Conservation (phyloP, 64 coral and sea anemone species). For the Pocillopora verrucosa region DNA sequence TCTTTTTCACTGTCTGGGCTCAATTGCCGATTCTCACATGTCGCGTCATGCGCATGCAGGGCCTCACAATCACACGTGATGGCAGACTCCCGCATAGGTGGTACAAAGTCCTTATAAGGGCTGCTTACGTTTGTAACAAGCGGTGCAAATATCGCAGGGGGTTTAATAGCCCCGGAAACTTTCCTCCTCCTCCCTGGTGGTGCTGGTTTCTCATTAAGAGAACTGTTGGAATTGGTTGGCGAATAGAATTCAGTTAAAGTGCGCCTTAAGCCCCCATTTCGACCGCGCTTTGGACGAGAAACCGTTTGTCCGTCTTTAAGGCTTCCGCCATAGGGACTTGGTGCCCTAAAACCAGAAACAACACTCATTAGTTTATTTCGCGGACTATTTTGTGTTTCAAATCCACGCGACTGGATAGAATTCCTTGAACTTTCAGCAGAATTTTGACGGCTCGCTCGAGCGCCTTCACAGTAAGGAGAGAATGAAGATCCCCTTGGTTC, state of each 20-base stretch:
- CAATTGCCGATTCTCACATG: neutral
- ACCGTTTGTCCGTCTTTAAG: neutral
- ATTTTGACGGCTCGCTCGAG: neutral
- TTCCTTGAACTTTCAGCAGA: neutral
- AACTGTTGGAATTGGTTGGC: constrained; percentile 23
- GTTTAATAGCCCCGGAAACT: constrained; percentile 56
- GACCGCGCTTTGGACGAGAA: neutral
- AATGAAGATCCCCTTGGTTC: neutral
- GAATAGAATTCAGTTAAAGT: constrained; percentile 16
- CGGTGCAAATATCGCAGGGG: constrained; percentile 71
- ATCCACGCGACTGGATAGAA: neutral
- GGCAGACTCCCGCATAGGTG: constrained; percentile 78
- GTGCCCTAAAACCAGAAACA: neutral
- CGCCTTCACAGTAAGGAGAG: neutral
- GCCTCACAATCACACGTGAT: constrained; percentile 68
- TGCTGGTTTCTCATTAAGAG: constrained; percentile 2
- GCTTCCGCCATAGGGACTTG: neutral
- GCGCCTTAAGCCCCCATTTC: constrained; percentile 9
- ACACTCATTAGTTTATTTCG: neutral
- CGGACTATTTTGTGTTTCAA: neutral
- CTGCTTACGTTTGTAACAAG: constrained; percentile 72
- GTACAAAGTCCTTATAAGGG: constrained; percentile 88
- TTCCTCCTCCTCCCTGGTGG: constrained; percentile 48
- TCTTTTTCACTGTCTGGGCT: neutral
- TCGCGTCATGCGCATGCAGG: neutral